Conservation (phyloP, 2,113 vertebrate genomes). For the Callopanchax toddi region DNA sequence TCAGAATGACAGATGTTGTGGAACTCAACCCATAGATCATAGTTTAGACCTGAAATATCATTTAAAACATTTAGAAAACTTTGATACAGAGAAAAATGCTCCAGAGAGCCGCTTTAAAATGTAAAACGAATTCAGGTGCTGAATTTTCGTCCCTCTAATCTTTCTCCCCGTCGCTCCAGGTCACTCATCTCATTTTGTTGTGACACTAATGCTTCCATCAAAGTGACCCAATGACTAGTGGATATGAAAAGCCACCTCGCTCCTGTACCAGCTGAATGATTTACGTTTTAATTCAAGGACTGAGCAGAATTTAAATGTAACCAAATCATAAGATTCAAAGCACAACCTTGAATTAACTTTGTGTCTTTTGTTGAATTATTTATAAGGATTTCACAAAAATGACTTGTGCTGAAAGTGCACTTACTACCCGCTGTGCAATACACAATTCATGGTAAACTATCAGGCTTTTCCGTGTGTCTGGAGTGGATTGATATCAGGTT, state of each 20-base stretch:
- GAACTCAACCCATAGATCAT: too few species aligned
- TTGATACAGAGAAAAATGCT: too few species aligned
- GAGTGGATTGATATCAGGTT: background rate
- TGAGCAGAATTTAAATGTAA: background rate
- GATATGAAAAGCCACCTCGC: constrained; percentile 82
- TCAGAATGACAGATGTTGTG: too few species aligned
- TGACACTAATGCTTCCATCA: constrained; percentile 81
- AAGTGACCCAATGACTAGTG: constrained; percentile 79
- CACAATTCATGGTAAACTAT: constrained; percentile 5
- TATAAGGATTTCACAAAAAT: background rate
- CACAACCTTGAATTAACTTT: background rate
- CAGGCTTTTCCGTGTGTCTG: background rate
- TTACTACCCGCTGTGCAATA: background rate
- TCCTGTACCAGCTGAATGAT: constrained; percentile 83
- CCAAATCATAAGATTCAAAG: background rate
- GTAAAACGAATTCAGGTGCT: rapidly evolving
- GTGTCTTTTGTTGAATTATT: constrained; percentile 17
- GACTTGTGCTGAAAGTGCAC: constrained; percentile 1
- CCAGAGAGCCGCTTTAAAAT: too few species aligned
- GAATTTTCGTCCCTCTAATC: constrained; percentile 1
- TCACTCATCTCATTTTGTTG: constrained; percentile 82
- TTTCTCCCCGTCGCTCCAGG: constrained; percentile 67
- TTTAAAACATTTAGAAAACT: too few species aligned
- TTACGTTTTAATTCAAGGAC: constrained; percentile 18
- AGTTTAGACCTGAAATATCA: too few species aligned